These are phyloP conservation scores for Sylvicola cinctus DNA, from an alignment of 2,888 invertebrate genomes.

Conservation along the genomic window DNA sequence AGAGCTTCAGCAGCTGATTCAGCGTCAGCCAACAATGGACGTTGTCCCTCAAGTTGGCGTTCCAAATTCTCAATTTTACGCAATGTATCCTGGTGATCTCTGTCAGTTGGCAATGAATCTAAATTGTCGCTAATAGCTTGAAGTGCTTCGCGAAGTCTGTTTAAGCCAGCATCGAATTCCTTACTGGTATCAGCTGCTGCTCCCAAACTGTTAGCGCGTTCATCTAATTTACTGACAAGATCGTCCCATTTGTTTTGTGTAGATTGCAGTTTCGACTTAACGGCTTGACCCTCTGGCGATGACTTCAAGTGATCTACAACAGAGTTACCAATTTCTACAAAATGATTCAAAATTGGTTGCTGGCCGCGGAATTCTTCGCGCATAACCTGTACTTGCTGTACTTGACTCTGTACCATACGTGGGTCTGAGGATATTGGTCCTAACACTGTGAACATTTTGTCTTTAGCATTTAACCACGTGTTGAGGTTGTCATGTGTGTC, in stretches of 20 bases:
- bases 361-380: slow-evolving; percentile 89
- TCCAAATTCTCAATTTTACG: slow-evolving; percentile 74
- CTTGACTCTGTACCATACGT: slow-evolving; percentile 86
- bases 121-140: slow-evolving; percentile 72
- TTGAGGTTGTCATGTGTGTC: slow-evolving; percentile 69
- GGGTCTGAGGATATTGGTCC: slow-evolving; percentile 94
- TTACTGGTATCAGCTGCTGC: slow-evolving; percentile 83
- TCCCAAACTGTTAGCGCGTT: slow-evolving; percentile 72
- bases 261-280: slow-evolving; percentile 48
- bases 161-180: slow-evolving; percentile 77
- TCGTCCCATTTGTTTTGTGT: slow-evolving; percentile 66
- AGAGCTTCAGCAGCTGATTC: slow-evolving; percentile 80
- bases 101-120: slow-evolving; percentile 58
- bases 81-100: slow-evolving; percentile 71
- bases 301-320: slow-evolving; percentile 38
- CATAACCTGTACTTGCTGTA: slow-evolving; percentile 84
- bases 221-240: slow-evolving; percentile 56
- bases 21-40: slow-evolving; percentile 69
- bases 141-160: slow-evolving; percentile 66
- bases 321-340: slow-evolving; percentile 60
- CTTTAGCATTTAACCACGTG: slow-evolving; percentile 80
- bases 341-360: slow-evolving; percentile 70
- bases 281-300: slow-evolving; percentile 38
- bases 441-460: slow-evolving; percentile 84
- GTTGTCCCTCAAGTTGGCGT: slow-evolving; percentile 70